A percentile compares a stretch with the other conserved stretches of the same genome.
Evolutionary conservation across 2,797 vertebrate genomes (phyloP).

Genomic region (Lutjanus campechanus): DNA sequence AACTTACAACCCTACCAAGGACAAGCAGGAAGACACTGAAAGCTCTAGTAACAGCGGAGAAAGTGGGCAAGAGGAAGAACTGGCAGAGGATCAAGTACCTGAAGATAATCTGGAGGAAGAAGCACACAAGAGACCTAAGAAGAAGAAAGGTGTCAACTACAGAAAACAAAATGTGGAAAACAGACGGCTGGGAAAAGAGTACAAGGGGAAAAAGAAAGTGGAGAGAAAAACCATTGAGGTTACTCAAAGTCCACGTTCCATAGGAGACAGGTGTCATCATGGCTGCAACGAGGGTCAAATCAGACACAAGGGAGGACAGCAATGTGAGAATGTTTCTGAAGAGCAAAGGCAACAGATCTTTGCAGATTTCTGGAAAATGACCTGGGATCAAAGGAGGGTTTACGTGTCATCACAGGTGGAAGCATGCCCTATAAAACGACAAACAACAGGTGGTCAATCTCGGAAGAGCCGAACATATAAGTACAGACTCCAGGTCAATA

Average conservation of each 20-base stretch:
- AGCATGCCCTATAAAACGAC: no score
- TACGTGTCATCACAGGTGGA: no score
- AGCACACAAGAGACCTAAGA: not conserved
- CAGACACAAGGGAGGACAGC: conserved; percentile 1
- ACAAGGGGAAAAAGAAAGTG: conserved; percentile 6
- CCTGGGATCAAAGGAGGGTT: no score
- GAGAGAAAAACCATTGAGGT: not conserved
- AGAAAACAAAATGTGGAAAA: conserved; percentile 5
- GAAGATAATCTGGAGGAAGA: no score
- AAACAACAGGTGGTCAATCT: conserved; percentile 2
- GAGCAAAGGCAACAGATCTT: not conserved
- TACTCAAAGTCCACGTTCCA: not conserved
- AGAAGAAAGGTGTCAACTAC: not conserved
- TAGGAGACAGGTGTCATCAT: not conserved
- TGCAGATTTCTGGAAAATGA: conserved; percentile 2
- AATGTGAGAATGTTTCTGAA: conserved; percentile 4
- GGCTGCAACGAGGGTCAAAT: conserved; percentile 5
- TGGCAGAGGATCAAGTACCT: no score
- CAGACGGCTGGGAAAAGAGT: conserved; percentile 1
- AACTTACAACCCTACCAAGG: no score
- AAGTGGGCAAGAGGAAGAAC: no score
- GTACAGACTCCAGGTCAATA: not conserved
- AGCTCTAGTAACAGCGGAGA: no score
- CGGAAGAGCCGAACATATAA: not conserved
- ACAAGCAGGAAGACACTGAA: no score